Evolutionary conservation across 2,888 invertebrate species (phyloP).

Genomic region (Syrphus vitripennis): DNA sequence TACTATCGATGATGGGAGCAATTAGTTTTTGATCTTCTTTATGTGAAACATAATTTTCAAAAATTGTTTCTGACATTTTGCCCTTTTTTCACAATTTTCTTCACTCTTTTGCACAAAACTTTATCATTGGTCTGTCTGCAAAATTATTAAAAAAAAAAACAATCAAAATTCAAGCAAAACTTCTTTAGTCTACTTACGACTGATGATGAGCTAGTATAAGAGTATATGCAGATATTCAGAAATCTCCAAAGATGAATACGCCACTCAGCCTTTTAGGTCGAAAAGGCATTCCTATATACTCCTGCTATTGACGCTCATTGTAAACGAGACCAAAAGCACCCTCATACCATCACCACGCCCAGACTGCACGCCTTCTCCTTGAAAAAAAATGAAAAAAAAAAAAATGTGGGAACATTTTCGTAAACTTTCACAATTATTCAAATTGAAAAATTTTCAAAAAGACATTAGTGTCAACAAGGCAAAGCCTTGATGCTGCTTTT

Average conservation of each 20-base stretch:
- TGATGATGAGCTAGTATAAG: conserved; percentile 47
- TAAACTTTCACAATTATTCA: conserved; percentile 73
- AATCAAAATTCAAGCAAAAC: conserved; percentile 9
- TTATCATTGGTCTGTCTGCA: conserved; percentile 31
- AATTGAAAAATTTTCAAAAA: conserved; percentile 72
- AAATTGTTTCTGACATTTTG: conserved; percentile 46
- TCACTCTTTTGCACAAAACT: conserved; percentile 23
- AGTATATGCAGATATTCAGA: conserved; percentile 51
- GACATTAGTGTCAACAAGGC: conserved; percentile 73
- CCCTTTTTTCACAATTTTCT: not conserved
- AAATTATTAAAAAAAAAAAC: not conserved
- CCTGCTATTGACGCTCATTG: conserved; percentile 67
- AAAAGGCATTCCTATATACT: conserved; percentile 17
- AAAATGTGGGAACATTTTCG: conserved; percentile 63
- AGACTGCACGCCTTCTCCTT: not conserved
- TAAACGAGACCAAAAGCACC: conserved; percentile 52
- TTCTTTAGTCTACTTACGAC: conserved; percentile 43
- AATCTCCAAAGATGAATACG: conserved; percentile 60
- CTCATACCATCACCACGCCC: not conserved
- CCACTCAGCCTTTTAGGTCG: conserved; percentile 51
- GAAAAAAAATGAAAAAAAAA: not conserved
- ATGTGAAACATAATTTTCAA: conserved; percentile 30
- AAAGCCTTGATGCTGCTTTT: conserved; percentile 60
- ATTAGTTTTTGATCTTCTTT: conserved; percentile 27
- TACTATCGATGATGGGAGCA: not conserved